Evolutionary conservation across 2,888 invertebrate genomes (phyloP), one percentile per base, ranked within the genome.

Genomic region (Drosophila kokeensis): DNA sequence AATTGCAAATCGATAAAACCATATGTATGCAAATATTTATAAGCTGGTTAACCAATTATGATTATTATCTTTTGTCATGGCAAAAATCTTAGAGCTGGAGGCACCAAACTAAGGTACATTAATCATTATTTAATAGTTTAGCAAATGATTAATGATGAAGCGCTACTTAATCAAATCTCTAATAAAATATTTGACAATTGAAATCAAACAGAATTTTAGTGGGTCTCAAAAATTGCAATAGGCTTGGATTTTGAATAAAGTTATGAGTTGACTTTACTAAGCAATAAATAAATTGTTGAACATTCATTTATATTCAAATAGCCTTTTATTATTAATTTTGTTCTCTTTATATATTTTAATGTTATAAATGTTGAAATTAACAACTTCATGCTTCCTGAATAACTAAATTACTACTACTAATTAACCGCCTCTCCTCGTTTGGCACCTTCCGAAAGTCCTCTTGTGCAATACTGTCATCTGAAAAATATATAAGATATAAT

Each of bases 391-490:
- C 32, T 32, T 69, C 45, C 45, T 69, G 59, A 50, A 54, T 38
- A 13, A 63, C 53, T 34, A 50, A 18, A 57, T 42, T 73, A 52
- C 48, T 60, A 60, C 34, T 60, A 55, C 34, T 76, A 48, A 21
- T 75, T 29, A 59, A 49, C 32, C 45, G 34, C 2, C 38, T 48
- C 27, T 62, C 55, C 42, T 82, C 87, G 32, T 69, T 82, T 40
- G 77, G 64, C 38, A 64, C 69, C 21, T 73, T 79, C 32, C 64
- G 76, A 61, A 81, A 78, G 36, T 77, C 70, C 73, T 88, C 88
- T 49, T 80, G 81, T 34, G 66, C 67, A 59, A 73, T 81, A 29
- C 77, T 64, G 48, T 89, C 81, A 70, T 73, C 90, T 83, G 64
- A 18, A 81, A 82, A n/a, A 69, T 1, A 64, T 50, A 49, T 58